Evolutionary conservation across 2,888 invertebrate genomes (phyloP).

Genomic region (Tricholauxania praeusta): DNA sequence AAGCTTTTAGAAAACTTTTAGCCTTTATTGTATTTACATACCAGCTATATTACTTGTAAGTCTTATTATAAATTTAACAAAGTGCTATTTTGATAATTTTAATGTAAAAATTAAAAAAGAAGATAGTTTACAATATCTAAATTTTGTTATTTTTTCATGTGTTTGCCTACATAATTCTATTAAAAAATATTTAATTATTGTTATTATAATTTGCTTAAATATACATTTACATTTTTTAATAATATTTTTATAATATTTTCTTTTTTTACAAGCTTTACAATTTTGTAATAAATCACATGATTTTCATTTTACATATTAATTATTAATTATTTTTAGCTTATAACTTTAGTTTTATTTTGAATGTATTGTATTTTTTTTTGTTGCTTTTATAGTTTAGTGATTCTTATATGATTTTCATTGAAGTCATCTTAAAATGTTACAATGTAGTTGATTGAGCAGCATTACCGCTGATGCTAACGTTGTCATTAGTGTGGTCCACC

Average conservation of each 20-base stretch:
- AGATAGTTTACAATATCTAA: conserved; percentile 3
- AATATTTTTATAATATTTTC: not conserved
- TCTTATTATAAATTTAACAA: conserved; percentile 19
- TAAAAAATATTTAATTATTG: conserved; percentile 5
- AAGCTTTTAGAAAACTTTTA: conserved; percentile 31
- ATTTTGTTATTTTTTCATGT: not conserved
- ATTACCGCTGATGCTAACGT: not conserved
- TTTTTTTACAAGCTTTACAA: conserved; percentile 27
- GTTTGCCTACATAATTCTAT: not conserved
- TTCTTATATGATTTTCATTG: not conserved
- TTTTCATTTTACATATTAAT: not conserved
- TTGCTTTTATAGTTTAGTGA: not conserved
- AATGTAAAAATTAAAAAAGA: not conserved
- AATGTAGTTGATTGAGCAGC: conserved; percentile 14
- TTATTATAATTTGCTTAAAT: not conserved
- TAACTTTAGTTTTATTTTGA: not conserved
- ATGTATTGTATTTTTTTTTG: conserved; percentile 1
- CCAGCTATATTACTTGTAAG: not conserved
- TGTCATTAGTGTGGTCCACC: conserved; percentile 15
- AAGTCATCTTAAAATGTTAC: conserved; percentile 23
- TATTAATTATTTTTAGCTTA: not conserved
- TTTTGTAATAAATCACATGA: not conserved
- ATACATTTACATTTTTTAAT: not conserved
- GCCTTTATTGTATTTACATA: not conserved
- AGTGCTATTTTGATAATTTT: conserved; percentile 6